A percentile compares a stretch with the other conserved stretches of the same genome.
Evolutionary conservation across 2,888 invertebrate genomes (phyloP).

Genomic region (Mycalesis mineus): DNA sequence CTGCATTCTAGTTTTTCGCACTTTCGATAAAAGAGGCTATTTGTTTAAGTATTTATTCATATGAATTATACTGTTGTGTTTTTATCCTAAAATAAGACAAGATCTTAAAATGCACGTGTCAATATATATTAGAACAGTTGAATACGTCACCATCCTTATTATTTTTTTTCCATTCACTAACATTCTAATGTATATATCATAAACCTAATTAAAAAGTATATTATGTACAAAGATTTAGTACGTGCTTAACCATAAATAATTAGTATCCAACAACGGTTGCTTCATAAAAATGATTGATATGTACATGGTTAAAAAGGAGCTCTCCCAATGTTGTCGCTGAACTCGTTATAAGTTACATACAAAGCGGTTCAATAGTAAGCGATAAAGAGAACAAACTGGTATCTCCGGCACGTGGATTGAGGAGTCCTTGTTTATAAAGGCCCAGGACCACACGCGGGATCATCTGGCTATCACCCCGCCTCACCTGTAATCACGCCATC

Average conservation of each 20-base stretch:
- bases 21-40: slow-evolving; percentile 31
- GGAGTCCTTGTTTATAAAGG: slow-evolving; percentile 60
- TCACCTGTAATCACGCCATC: slow-evolving; percentile 74
- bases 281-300: slow-evolving; percentile 1
- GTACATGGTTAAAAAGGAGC: background rate
- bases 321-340: background rate
- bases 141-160: no score
- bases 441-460: slow-evolving; percentile 72
- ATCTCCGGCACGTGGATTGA: slow-evolving; percentile 54
- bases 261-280: background rate
- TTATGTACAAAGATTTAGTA: background rate
- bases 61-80: no score
- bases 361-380: slow-evolving; percentile 31
- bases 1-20: slow-evolving; percentile 32
- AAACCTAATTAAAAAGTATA: no score
- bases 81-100: no score
- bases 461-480: slow-evolving; percentile 64
- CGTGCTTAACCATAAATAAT: background rate
- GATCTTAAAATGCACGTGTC: background rate
- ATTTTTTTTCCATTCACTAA: no score
- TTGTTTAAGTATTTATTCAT: slow-evolving; percentile 32
- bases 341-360: slow-evolving; percentile 35
- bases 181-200: no score
- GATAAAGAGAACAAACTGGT: slow-evolving; percentile 24
- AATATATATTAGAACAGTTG: no score